Evolutionary conservation across 2,888 invertebrate species (phyloP).

Genomic region (Malthinus seriepunctatus): DNA sequence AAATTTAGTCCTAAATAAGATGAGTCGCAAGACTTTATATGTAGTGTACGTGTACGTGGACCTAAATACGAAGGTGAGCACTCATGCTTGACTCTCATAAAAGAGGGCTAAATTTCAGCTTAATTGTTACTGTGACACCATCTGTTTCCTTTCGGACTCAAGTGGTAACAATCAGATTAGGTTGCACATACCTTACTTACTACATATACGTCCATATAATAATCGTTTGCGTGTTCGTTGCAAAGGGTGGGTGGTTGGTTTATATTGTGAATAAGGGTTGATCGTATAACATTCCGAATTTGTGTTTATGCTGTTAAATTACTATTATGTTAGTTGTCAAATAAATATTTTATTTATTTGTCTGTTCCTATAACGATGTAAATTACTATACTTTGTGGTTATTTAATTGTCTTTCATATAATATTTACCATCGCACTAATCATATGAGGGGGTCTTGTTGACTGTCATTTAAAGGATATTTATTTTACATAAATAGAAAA

Average conservation of each 20-base stretch:
- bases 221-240: slow-evolving; percentile 24
- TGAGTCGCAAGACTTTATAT: slow-evolving; percentile 21
- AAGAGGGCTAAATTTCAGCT: slow-evolving; percentile 56
- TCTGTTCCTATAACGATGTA: not conserved
- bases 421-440: too few species aligned
- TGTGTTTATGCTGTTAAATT: slow-evolving; percentile 4
- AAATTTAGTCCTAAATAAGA: slow-evolving; percentile 22
- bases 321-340: slow-evolving; percentile 14
- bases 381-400: too few species aligned
- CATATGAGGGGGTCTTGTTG: too few species aligned
- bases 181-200: slow-evolving; percentile 30
- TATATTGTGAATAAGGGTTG: not conserved
- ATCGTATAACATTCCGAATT: not conserved
- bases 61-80: slow-evolving; percentile 39
- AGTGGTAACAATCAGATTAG: slow-evolving; percentile 39
- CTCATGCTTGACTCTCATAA: slow-evolving; percentile 53
- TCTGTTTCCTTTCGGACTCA: slow-evolving; percentile 54
- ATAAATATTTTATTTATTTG: slow-evolving; percentile 14
- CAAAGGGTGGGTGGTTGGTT: slow-evolving; percentile 5
- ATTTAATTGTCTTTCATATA: too few species aligned
- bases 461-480: too few species aligned
- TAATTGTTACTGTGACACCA: slow-evolving; percentile 57
- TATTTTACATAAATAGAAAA: too few species aligned
- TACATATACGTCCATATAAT: slow-evolving; percentile 11
- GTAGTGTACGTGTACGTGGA: not conserved